Conservation (phyloP, 2,797 vertebrate genomes). For the Loris lydekkerianus region DNA sequence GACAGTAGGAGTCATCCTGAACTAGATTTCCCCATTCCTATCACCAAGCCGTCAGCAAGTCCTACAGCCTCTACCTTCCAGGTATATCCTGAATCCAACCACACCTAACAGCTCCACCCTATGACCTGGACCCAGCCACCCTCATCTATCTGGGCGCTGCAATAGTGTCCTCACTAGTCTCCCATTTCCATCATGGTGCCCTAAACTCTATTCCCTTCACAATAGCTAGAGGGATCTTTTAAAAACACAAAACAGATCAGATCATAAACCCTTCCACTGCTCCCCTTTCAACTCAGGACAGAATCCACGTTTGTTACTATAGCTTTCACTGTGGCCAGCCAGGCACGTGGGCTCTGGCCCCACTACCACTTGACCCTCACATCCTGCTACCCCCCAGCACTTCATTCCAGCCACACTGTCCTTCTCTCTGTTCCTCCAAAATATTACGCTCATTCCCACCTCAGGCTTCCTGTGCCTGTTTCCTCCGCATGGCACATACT, state of each 20-base stretch:
- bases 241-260: background rate
- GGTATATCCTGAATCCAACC: background rate
- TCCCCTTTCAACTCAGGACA: background rate
- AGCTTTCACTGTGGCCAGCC: fast-evolving
- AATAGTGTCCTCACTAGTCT: background rate
- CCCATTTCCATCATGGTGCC: background rate
- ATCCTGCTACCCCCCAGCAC: background rate
- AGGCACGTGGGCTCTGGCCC: background rate
- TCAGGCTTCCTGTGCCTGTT: background rate
- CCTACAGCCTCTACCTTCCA: background rate
- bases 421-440: background rate
- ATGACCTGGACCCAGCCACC: background rate
- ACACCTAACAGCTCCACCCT: background rate
- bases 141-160: background rate
- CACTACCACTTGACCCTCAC: fast-evolving
- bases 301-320: fast-evolving
- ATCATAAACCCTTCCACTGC: background rate
- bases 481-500: background rate
- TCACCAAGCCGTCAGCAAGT: background rate
- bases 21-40: background rate
- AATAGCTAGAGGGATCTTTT: background rate
- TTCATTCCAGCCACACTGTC: background rate
- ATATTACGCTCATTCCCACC: background rate
- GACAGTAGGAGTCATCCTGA: background rate
- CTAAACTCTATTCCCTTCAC: background rate